A percentile compares a stretch with the other conserved stretches of the same genome.
phyloP scores from a whole-genome alignment of 37 sponge, comb jelly and placozoan genomes.

The Chondrilla cf. caribensis region DNA sequence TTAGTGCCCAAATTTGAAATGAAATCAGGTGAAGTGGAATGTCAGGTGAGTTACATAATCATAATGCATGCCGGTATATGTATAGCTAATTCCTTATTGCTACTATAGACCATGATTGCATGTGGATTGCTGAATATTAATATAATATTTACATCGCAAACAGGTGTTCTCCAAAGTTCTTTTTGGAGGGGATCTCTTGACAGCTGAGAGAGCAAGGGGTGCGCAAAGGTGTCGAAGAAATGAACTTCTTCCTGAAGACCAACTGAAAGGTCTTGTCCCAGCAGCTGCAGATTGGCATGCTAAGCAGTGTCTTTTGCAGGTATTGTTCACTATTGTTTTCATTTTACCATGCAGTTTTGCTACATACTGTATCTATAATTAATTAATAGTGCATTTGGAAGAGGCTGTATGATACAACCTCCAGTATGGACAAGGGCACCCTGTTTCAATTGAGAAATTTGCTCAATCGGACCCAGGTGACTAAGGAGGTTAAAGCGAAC shows the following conservation, averaged over 20 bases:
- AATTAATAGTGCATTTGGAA: slow-evolving; percentile 4
- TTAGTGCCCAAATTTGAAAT: slow-evolving; percentile 1
- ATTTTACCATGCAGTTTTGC: no score
- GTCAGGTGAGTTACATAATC: slow-evolving; percentile 7
- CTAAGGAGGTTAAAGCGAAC: background rate
- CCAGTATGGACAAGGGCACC: slow-evolving; percentile 37
- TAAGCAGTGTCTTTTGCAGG: slow-evolving; percentile 16
- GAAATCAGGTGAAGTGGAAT: background rate
- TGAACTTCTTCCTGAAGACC: slow-evolving; percentile 15
- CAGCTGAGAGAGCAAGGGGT: slow-evolving; percentile 14
- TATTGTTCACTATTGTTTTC: no score
- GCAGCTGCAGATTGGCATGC: slow-evolving; percentile 26
- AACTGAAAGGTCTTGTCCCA: slow-evolving; percentile 31
- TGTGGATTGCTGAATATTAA: no score
- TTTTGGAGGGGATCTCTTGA: slow-evolving; percentile 1
- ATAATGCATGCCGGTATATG: background rate
- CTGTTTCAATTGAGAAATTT: slow-evolving; percentile 52
- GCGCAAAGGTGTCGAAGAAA: slow-evolving; percentile 1
- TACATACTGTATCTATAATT: no score
- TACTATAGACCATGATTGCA: no score
- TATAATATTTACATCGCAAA: no score
- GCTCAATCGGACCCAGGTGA: slow-evolving; percentile 44
- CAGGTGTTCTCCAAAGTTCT: slow-evolving; percentile 14
- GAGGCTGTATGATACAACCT: slow-evolving; percentile 23
- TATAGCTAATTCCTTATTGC: no score